These are phyloP conservation scores for Aeoliscus strigatus DNA, from an alignment of 2,797 vertebrate species.

Conservation along the genomic window DNA sequence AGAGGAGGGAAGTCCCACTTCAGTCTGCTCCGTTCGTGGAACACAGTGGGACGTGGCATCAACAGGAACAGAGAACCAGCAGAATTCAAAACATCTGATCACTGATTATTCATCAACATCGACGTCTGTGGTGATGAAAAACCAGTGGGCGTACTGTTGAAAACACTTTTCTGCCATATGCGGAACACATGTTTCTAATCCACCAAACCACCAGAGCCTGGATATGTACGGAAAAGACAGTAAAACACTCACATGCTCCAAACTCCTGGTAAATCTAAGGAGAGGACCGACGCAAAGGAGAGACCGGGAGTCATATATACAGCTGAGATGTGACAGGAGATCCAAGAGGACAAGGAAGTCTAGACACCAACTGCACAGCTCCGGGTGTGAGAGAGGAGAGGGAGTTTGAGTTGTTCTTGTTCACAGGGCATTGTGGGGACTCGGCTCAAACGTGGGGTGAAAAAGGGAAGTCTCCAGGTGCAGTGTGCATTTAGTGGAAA, in stretches of 20 bases:
- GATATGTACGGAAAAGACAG: constrained; percentile 2
- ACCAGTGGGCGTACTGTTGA: no score
- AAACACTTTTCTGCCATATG: not conserved
- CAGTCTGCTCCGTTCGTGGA: constrained; percentile 11
- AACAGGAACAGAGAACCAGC: constrained; percentile 8
- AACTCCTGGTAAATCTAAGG: constrained; percentile 33
- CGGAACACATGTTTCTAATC: no score
- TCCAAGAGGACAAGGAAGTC: constrained; percentile 61
- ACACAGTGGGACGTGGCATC: constrained; percentile 19
- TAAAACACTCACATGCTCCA: constrained; percentile 32
- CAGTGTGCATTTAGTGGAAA: no score
- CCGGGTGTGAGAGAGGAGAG: constrained; percentile 2
- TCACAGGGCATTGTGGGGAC: no score
- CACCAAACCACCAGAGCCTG: no score
- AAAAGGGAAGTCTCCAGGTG: no score
- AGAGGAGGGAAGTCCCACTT: constrained; percentile 25
- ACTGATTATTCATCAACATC: not conserved
- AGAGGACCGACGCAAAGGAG: constrained; percentile 26
- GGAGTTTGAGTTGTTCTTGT: not conserved
- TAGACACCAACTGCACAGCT: constrained; percentile 47
- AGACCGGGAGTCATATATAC: constrained; percentile 58
- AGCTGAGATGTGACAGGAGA: constrained; percentile 66
- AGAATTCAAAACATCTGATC: constrained; percentile 4
- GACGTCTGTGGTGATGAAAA: no score
- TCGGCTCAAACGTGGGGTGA: no score